Evolutionary conservation across 2,888 invertebrate species (phyloP), one percentile per base, ranked within the genome.

Genomic region (Sminthurides aquaticus): DNA sequence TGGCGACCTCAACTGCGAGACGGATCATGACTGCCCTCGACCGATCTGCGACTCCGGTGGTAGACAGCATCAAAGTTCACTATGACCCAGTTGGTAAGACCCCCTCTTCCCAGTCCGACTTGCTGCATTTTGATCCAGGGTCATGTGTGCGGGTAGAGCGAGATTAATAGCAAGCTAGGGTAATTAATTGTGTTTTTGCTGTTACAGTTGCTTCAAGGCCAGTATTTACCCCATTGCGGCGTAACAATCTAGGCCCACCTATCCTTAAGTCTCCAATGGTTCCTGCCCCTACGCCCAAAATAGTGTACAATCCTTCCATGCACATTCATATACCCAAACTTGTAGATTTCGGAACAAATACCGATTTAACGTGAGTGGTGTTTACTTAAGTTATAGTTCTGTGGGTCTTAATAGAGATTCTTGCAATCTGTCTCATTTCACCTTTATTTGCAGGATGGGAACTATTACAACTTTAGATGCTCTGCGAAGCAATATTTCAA

Each of bases 261-360:
- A 64, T 64, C 24, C 25, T 64, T 58, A 64, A 64, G 27, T 64
- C 64, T 15, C 64, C 64, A 3, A 34, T 64, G 52, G 55, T 64
- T 43, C 52, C 64, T n/a, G 22, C 64, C 1, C 55, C 64, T 15
- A 22, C 49, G 22, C 34, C 52, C n/a, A 64, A 64, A 59, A 52
- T 64, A 18, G 24, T 58, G 24, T 59, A 59, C 28, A 64, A 59
- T 43, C 64, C 64, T 29, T 49, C 58, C 1, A 59, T 64, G 59
- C 48, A 60, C 26, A 29, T 60, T 11, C 64, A 64, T 59, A 64
- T 64, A 8, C 64, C 64, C 24, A 58, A 49, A 43, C 25, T 64
- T 52, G 64, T 64, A 1, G 64, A 64, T 27, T 64, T 64, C 49
- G 64, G 64, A 54, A 59, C 59, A 3, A 64, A 64, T 54, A 64